These are phyloP conservation scores for Camelus bactrianus DNA, from an alignment of 2,113 vertebrate genomes.

Conservation along the genomic window DNA sequence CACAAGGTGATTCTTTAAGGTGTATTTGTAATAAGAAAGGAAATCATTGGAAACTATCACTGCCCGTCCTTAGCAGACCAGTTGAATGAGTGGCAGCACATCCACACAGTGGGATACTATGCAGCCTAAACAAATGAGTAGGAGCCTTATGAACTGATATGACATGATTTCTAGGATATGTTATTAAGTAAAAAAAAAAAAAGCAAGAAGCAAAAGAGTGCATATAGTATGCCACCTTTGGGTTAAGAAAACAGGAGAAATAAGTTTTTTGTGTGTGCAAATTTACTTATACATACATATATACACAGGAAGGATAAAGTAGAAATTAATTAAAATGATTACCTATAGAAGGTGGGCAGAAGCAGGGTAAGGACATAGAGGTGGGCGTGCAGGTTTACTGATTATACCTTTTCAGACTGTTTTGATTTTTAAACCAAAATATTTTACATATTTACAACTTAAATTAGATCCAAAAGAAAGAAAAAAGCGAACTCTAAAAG, in stretches of 20 bases:
- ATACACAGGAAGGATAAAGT: neutral
- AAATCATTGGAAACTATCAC: neutral
- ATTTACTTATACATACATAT: neutral
- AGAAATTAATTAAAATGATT: slow-evolving; percentile 5
- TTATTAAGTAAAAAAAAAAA: neutral
- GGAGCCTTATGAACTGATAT: neutral
- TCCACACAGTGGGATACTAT: neutral
- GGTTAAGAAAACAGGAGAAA: neutral
- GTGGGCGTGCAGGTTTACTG: neutral
- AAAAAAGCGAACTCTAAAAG: neutral
- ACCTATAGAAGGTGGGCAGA: neutral
- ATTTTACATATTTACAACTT: slow-evolving; percentile 26
- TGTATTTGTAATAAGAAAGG: neutral
- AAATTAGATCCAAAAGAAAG: slow-evolving; percentile 27
- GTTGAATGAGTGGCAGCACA: too few species aligned
- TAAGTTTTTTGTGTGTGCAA: neutral
- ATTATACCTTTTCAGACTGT: neutral
- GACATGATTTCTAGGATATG: neutral
- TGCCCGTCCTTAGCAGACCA: neutral
- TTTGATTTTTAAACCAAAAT: slow-evolving; percentile 36
- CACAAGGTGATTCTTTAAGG: neutral
- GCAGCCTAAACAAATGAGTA: neutral
- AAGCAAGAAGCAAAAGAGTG: neutral
- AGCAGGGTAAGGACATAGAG: neutral
- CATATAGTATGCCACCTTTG: neutral